Evolutionary conservation across 2,113 vertebrate species (phyloP).

Genomic region (Cynocephalus volans): DNA sequence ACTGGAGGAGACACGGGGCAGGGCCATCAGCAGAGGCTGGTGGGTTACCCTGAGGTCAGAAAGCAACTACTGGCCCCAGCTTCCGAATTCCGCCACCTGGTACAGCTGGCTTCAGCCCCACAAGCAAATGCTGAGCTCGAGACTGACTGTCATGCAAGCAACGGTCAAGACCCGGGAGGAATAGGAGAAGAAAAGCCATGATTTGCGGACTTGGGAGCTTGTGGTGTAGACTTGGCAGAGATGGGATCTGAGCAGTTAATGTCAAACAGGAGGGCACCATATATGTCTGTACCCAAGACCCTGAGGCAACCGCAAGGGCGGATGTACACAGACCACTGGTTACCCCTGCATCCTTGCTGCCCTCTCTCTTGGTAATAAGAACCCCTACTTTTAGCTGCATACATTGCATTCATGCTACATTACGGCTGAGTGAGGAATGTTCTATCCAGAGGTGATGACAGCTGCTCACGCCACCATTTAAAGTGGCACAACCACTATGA

Average conservation of each 20-base stretch:
- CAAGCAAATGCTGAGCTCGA: not conserved
- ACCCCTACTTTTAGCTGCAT: not conserved
- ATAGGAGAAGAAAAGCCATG: accelerated
- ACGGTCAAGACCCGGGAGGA: too few relatives aligned
- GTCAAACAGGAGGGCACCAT: not conserved
- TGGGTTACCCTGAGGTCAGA: not conserved
- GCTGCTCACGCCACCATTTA: not conserved
- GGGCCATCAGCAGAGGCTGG: too few relatives aligned
- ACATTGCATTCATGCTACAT: accelerated
- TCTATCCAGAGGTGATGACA: not conserved
- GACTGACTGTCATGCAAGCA: too few relatives aligned
- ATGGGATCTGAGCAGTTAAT: not conserved
- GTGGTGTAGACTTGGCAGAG: not conserved
- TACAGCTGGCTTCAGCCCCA: not conserved
- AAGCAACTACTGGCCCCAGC: accelerated
- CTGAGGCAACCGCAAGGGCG: not conserved
- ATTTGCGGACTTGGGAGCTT: accelerated
- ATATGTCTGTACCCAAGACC: too few relatives aligned
- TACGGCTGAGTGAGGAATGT: not conserved
- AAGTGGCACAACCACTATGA: not conserved
- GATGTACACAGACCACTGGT: too few relatives aligned
- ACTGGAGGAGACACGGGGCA: not conserved
- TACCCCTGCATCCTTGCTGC: too few relatives aligned
- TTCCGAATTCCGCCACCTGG: not conserved
- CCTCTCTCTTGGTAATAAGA: not conserved